A percentile compares a stretch with the other conserved stretches of the same genome.
phyloP scores from a whole-genome alignment of 2,888 invertebrate species.

The Uropetala carovei region DNA sequence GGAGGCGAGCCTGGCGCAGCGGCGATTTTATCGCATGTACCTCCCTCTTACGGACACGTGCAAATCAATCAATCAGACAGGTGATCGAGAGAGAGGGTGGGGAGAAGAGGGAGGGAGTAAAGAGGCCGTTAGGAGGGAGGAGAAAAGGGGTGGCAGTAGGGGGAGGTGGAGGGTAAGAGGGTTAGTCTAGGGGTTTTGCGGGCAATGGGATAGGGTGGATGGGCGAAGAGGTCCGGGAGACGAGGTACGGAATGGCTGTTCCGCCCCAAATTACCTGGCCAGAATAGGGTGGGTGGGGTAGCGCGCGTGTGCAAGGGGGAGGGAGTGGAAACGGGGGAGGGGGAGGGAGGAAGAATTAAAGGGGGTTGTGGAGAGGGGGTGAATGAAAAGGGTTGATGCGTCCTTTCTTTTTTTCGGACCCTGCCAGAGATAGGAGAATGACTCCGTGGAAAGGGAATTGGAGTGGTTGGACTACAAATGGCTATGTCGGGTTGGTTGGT shows the following conservation, averaged over 20 bases:
- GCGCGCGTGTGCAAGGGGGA: not conserved
- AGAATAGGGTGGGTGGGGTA: not conserved
- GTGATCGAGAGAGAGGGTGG: slow-evolving; percentile 49
- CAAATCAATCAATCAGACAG: slow-evolving; percentile 62
- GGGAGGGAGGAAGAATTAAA: not conserved
- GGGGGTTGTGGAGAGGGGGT: not conserved
- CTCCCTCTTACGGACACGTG: slow-evolving; percentile 21
- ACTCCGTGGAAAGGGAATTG: slow-evolving; percentile 23
- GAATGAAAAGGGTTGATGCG: not conserved
- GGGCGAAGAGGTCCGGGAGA: not conserved
- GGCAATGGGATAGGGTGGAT: slow-evolving; percentile 2
- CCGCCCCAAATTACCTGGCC: not conserved
- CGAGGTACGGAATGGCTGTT: not conserved
- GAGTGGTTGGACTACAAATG: slow-evolving; percentile 27
- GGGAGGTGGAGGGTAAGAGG: not conserved
- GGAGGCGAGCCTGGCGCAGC: slow-evolving; percentile 20
- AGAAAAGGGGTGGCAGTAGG: not conserved
- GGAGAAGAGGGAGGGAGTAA: not conserved
- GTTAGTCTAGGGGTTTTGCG: not conserved
- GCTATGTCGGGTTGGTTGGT: slow-evolving; percentile 9
- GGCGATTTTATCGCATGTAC: slow-evolving; percentile 51
- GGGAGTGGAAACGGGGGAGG: not conserved
- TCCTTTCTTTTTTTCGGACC: not conserved
- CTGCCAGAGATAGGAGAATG: slow-evolving; percentile 9
- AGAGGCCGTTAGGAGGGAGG: not conserved